Evolutionary conservation across 2,113 vertebrate genomes (phyloP), one percentile per base, ranked within the genome.

Genomic region (Callorhinus ursinus): DNA sequence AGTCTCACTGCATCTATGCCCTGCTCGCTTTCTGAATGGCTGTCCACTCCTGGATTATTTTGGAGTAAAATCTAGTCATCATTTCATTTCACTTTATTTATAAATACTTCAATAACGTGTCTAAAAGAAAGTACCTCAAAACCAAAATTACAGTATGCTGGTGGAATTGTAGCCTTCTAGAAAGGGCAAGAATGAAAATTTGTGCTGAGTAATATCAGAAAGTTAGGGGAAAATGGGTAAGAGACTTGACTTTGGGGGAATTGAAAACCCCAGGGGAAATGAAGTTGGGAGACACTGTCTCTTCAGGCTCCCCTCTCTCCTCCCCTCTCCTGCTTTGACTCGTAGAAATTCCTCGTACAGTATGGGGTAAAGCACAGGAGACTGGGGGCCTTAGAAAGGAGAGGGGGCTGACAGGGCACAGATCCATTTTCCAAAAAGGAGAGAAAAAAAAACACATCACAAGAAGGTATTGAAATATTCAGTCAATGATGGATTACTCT

Each of bases 381-480:
- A 33, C 76, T 57, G 7, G 36, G 39, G 21, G 33, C 51, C 81
- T 94, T 55, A 15, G 11, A 57, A 82, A 89, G 69, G 86, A 90
- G 51, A 74, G n/a, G 10, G 39, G 80, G 42, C 83, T 72, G 36
- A 19, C 83, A 81, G 76, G 51, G 61, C 92, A 42, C 57, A 57
- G 88, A 94, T 65, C 5, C 15, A 53, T 94, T 94, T 96, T 95
- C 89, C 93, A 77, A 72, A 91, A 76, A 88, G 59, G 72, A 71
- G 21, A 61, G 72, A 16, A 10, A 42, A 65, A 39, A 63, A 88
- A 96, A 88, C 39, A 72, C 3, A 16, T 81, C 42, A 51, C 85
- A 69, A 31, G 69, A 95, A 77, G 9, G 21, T 67, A 15, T 33
- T 95, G 63, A 79, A 92, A 67, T 95, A 69, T 42, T 94, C n/a